Base-by-base conservation (phyloP, 2,888 invertebrate species). In the Toxonevra muliebris region DNA sequence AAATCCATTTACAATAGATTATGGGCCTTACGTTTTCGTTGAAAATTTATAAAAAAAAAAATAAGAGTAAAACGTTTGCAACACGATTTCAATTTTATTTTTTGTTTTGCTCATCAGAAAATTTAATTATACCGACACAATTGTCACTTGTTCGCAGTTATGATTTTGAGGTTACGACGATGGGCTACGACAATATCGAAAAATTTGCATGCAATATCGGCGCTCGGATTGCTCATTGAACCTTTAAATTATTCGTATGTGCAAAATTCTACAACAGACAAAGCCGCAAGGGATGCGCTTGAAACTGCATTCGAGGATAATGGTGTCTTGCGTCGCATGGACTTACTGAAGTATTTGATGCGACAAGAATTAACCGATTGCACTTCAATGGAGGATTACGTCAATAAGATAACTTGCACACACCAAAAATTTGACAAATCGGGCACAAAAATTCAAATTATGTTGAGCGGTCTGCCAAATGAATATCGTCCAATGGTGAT, bases 251-350 rank as follows among this genome's bases (percentile, higher is more conserved):
- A 40, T 54, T 53, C 52, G 19, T 8, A 20, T 63, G 69, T 60
- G n/a, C 69, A 66, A 43, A 69, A 66, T 60, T 69, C 63, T 20
- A 43, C 66, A 20, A 55, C 53, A 15, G 66, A 59, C 45, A 69
- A 69, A 42, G 60, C n/a, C 13, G 66, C 66, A 15, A 66, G 66
- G 66, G 52, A 63, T 52, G 66, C 66, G 17, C 41, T 66, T n/a
- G 53, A 69, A 19, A 55, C 53, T 48, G 68, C 65, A 59, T 69
- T 58, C 58, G 67, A 68, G 59, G 67, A 68, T 43, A 70, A 68
- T 43, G 67, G 70, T 43, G 68, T 70, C 12, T 68, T 70, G 45
- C 65, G 68, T 62, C 68, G 68, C 54, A 68, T 70, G 65, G 70
- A 70, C 62, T 65, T 70, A 43, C 43, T 70, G 54, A 70, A 68